Percentiles rank a stretch among this genome's conserved stretches.
Conservation (phyloP, 1,140 invertebrate genomes). For the Lepidostoma basale region DNA sequence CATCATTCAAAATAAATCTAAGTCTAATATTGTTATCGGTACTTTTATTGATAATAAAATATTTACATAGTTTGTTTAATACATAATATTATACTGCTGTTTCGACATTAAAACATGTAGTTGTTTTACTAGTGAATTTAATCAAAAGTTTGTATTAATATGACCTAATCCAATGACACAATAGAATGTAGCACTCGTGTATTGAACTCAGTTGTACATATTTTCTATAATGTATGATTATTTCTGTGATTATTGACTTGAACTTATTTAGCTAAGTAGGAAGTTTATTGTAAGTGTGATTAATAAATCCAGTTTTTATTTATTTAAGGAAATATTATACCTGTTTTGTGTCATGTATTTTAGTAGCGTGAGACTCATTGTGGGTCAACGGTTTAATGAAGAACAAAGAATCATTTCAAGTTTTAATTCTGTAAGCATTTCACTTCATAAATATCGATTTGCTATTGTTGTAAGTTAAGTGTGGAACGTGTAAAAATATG, state of each 20-base stretch:
- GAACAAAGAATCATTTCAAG: no score
- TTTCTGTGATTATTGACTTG: conserved; percentile 22
- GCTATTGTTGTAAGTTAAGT: no score
- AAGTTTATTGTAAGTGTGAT: not conserved
- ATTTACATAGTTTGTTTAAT: no score
- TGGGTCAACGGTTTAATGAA: no score
- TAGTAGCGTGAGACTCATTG: no score
- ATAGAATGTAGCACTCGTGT: not conserved
- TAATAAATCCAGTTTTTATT: not conserved
- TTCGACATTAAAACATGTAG: not conserved
- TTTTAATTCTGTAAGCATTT: no score
- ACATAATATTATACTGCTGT: no score
- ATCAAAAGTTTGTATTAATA: not conserved
- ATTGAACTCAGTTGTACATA: conserved; percentile 8
- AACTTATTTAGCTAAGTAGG: conserved; percentile 3
- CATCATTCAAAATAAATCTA: not conserved
- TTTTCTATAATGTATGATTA: conserved; percentile 18
- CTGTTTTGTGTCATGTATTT: not conserved
- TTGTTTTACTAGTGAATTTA: not conserved
- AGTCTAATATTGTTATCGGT: not conserved
- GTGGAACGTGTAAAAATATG: no score
- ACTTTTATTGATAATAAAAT: no score
- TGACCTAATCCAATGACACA: not conserved
- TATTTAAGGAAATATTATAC: not conserved
- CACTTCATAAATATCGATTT: no score